These are phyloP conservation scores for Tokudaia muenninki DNA, from an alignment of 2,797 vertebrate species.

Conservation along the genomic window DNA sequence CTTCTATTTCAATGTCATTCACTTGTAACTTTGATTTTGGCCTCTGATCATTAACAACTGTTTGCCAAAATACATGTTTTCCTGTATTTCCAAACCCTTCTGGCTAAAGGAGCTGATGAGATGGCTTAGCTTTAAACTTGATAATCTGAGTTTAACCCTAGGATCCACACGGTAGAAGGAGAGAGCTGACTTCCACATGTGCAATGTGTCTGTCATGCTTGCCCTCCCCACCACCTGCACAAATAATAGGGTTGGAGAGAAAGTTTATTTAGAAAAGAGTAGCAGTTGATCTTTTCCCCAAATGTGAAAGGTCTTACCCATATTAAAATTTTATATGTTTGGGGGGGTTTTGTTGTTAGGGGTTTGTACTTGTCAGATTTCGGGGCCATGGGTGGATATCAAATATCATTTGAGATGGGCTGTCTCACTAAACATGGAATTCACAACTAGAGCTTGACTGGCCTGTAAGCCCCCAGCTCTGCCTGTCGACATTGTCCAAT, in stretches of 20 bases:
- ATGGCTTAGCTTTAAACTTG: no score
- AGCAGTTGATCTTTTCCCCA: constrained; percentile 33
- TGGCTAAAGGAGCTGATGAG: background rate
- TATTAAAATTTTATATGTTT: background rate
- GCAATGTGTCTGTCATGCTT: background rate
- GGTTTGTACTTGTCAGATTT: background rate
- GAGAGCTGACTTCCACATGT: background rate
- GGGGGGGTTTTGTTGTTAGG: background rate
- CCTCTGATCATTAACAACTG: background rate
- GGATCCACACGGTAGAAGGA: background rate
- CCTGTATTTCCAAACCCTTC: background rate
- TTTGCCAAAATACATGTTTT: background rate
- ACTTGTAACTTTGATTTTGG: background rate
- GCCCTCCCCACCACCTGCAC: background rate
- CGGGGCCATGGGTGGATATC: background rate
- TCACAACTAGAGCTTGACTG: background rate
- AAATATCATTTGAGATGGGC: background rate
- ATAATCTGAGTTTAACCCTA: background rate
- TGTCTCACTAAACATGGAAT: background rate
- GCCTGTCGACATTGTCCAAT: background rate
- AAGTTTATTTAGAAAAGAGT: constrained; percentile 35
- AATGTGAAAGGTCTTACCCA: background rate
- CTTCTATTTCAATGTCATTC: background rate
- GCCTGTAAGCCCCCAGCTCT: background rate
- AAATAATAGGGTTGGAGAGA: background rate